phyloP scores from a whole-genome alignment of 2,888 invertebrate species.

The Agrochola litura region DNA sequence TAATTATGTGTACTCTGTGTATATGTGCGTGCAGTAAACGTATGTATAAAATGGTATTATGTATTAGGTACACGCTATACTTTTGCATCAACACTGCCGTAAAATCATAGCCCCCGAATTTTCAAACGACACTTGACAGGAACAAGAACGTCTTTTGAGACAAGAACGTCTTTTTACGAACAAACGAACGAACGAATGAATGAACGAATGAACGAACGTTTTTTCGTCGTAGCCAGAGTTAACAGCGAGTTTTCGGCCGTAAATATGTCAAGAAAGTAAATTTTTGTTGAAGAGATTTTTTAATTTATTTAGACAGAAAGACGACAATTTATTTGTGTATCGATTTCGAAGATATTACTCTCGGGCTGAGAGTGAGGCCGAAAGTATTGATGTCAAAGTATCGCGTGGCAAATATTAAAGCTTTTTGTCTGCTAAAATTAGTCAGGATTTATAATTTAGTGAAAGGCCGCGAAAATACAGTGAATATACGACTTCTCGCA shows the following conservation, averaged over 20 bases:
- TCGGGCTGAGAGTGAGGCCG: background rate
- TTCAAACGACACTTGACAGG: background rate
- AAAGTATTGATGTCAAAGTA: constrained; percentile 29
- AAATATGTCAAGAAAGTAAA: background rate
- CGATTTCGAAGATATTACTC: background rate
- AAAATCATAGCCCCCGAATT: background rate
- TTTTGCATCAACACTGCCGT: constrained; percentile 22
- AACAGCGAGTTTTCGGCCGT: background rate
- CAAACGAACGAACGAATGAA: background rate
- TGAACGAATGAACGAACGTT: background rate
- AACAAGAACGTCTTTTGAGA: background rate
- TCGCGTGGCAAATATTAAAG: constrained; percentile 50
- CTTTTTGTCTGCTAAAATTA: constrained; percentile 33
- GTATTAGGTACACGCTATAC: constrained; percentile 17
- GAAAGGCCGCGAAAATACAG: constrained; percentile 32
- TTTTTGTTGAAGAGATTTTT: background rate
- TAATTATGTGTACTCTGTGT: constrained; percentile 32
- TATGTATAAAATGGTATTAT: constrained; percentile 29
- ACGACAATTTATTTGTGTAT: background rate
- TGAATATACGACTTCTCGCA: constrained; percentile 13
- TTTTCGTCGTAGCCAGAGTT: background rate
- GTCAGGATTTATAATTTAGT: constrained; percentile 20
- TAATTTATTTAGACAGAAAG: too few relatives aligned
- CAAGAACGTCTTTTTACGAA: background rate
- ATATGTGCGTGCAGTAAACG: constrained; percentile 47